Base-by-base conservation (phyloP, 2,113 vertebrate genomes). In the Dascyllus trimaculatus region DNA sequence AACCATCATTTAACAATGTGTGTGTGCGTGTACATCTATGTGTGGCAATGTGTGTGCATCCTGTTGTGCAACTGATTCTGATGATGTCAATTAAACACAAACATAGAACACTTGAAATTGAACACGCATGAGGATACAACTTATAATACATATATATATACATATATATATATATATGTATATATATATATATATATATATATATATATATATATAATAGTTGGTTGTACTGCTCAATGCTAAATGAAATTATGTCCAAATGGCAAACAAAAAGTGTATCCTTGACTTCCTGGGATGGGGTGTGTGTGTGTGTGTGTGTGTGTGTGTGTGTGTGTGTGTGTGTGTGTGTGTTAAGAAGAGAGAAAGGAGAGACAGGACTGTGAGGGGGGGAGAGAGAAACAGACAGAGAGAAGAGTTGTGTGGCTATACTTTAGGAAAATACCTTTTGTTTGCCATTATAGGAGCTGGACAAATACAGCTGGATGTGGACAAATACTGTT, bases 1-100 rank as follows among this genome's bases (percentile, higher is more conserved):
- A 92, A 89, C 88, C 90, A 90, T 91, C 85, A 89, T 91, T 93
- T 93, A 92, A 87, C 88, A 89, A 78, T 49, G 71, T 67, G 87
- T 77, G 62, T 80, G 49, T 77, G 62, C 76, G 49, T 82, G 24
- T 80, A 46, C 32, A 46, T 79, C 29, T 85, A 0, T 54, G 66
- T 63, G 75, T 66, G 68, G 71, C 72, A 62, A 80, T 81, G 74
- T 65, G 61, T 78, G 46, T 76, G 56, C 71, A 89, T 91, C 78
- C 71, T 86, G 84, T 85, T 87, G 75, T 91, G 76, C 66, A 63
- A 67, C 63, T 76, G 72, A 75, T 53, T 75, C 58, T 78, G 71
- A 82, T 70, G 46, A 81, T 85, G 80, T 87, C 86, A 88, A 68
- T 85, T 60, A 79, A 75, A 40, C 22, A 67, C 2, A 59, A 32